phyloP scores from a whole-genome alignment of 2,113 vertebrate species.

The Tachysurus vachellii region DNA sequence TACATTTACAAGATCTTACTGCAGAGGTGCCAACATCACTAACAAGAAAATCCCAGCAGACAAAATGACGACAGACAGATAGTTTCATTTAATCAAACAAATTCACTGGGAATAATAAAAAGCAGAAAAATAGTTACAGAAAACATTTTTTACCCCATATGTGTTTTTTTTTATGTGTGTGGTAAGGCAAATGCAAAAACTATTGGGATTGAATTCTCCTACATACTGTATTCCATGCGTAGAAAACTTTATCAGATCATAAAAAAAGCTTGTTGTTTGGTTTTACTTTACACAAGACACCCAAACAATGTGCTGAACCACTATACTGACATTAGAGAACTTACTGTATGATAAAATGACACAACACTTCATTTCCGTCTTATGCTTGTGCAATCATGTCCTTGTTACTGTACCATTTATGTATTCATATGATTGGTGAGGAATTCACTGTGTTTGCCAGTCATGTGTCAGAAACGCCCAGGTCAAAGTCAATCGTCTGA shows the following conservation, averaged over 20 bases:
- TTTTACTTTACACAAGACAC: neutral
- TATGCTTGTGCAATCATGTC: neutral
- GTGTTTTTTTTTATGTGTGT: neutral
- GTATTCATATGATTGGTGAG: neutral
- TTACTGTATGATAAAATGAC: neutral
- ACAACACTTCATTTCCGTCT: neutral
- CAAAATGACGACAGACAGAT: too few relatives aligned
- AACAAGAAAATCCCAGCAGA: too few relatives aligned
- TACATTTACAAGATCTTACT: too few relatives aligned
- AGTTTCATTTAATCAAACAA: neutral
- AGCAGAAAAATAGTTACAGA: neutral
- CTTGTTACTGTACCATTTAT: neutral
- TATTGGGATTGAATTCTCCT: neutral
- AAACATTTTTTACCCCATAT: neutral
- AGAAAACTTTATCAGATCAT: neutral
- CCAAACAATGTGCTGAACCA: too few relatives aligned
- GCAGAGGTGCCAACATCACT: too few relatives aligned
- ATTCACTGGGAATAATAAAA: neutral
- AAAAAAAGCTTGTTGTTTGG: neutral
- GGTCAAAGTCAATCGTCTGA: neutral
- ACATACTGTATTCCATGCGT: neutral
- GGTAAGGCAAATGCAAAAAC: neutral
- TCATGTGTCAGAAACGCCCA: slow-evolving; percentile 13
- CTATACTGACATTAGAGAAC: neutral
- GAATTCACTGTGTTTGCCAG: slow-evolving; percentile 7